phyloP scores from a whole-genome alignment of 2,888 invertebrate species.

The Gymnosoma rotundatum region DNA sequence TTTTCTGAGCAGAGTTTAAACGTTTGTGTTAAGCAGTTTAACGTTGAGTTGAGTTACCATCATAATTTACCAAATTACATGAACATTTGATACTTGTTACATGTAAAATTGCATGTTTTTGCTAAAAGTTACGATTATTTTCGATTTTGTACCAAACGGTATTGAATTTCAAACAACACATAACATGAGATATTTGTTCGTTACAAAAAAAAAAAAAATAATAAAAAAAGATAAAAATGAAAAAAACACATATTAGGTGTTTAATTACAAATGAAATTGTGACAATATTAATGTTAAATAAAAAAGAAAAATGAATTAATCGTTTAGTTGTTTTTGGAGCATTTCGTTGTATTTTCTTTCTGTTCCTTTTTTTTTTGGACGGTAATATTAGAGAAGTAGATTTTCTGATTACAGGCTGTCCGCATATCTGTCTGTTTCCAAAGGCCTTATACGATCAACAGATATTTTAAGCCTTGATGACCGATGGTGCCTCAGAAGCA shows the following conservation, averaged over 20 bases:
- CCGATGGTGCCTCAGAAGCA: too few relatives aligned
- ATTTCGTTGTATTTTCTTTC: conserved; percentile 2
- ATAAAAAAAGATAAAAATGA: background rate
- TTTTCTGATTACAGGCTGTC: too few relatives aligned
- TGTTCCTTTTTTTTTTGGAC: background rate
- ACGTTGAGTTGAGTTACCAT: conserved; percentile 24
- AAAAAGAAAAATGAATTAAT: conserved; percentile 21
- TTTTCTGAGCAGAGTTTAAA: conserved; percentile 1
- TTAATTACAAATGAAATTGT: conserved; percentile 46
- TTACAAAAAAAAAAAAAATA: conserved; percentile 7
- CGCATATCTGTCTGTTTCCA: too few relatives aligned
- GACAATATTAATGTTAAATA: conserved; percentile 2
- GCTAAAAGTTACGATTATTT: conserved; percentile 59
- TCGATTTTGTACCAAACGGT: conserved; percentile 64
- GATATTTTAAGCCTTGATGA: too few relatives aligned
- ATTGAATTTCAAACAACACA: conserved; percentile 60
- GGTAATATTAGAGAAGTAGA: too few relatives aligned
- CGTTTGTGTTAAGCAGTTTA: conserved; percentile 22
- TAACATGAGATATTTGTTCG: conserved; percentile 5
- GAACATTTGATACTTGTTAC: conserved; percentile 69
- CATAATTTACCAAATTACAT: conserved; percentile 66
- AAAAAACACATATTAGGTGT: conserved; percentile 9
- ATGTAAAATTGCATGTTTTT: conserved; percentile 68
- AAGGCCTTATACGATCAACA: too few relatives aligned
- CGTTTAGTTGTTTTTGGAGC: conserved; percentile 4